phyloP scores from a whole-genome alignment of 2,113 vertebrate genomes.

The Orientallactaga bullata region DNA sequence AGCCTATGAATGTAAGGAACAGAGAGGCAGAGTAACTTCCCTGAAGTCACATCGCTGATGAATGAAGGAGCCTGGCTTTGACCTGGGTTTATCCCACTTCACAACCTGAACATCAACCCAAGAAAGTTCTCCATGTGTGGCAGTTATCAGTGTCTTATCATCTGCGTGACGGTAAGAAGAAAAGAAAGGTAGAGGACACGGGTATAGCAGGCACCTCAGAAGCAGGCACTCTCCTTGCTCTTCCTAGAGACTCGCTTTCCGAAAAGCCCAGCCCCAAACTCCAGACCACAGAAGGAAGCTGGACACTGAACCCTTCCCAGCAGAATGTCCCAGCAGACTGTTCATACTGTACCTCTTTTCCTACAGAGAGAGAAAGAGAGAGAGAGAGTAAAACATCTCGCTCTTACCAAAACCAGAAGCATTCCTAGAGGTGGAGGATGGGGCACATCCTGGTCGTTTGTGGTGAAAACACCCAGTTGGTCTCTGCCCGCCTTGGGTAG shows the following conservation, averaged over 20 bases:
- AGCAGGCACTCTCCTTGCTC: neutral
- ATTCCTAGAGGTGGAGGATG: conserved; percentile 44
- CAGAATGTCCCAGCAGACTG: neutral
- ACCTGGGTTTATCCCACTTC: neutral
- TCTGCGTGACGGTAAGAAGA: neutral
- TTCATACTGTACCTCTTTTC: neutral
- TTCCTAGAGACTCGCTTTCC: neutral
- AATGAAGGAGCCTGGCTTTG: neutral
- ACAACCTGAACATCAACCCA: neutral
- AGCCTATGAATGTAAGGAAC: neutral
- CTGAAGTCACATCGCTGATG: conserved; percentile 1
- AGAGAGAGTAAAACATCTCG: neutral
- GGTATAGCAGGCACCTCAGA: no score
- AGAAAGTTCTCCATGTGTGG: neutral
- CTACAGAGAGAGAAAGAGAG: neutral
- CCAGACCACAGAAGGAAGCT: neutral
- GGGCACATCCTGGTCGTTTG: neutral
- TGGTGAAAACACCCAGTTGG: neutral
- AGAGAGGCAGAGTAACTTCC: neutral
- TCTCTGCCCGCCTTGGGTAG: neutral
- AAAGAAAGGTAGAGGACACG: neutral
- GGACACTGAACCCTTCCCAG: neutral
- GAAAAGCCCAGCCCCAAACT: neutral
- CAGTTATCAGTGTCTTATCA: neutral
- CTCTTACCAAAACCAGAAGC: neutral